phyloP scores from a whole-genome alignment of 1,140 invertebrate species.

The Anagrus nilaparvatae region DNA sequence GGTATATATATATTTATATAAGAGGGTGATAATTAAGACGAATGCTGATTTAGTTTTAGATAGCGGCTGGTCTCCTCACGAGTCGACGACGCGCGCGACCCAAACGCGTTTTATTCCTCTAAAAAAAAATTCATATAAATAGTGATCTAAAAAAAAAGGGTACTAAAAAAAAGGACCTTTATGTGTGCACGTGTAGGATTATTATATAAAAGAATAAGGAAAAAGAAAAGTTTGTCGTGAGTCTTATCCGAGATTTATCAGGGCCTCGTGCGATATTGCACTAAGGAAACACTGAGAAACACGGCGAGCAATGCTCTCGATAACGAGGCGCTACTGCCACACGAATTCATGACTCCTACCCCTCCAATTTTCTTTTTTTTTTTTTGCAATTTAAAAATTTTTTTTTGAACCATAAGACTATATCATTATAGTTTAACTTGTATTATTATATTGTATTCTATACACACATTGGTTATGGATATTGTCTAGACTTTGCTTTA shows the following conservation, averaged over 20 bases:
- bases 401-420: too few species aligned
- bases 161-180: too few species aligned
- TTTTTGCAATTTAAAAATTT: too few species aligned
- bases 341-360: constrained; percentile 36
- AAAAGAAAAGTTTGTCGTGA: too few species aligned
- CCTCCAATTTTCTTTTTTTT: background rate
- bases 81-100: constrained; percentile 1
- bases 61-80: constrained; percentile 27
- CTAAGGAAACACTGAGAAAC: constrained; percentile 39
- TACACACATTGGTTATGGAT: too few species aligned
- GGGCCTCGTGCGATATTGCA: constrained; percentile 32
- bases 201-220: too few species aligned
- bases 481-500: too few species aligned
- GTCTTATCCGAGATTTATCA: constrained; percentile 37
- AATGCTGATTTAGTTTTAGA: constrained; percentile 27
- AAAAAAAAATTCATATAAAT: constrained; percentile 1
- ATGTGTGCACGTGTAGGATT: too few species aligned
- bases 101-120: background rate
- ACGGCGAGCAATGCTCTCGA: constrained; percentile 29
- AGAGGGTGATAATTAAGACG: constrained; percentile 34
- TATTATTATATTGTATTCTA: too few species aligned
- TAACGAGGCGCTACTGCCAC: constrained; percentile 38
- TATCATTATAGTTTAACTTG: too few species aligned
- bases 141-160: too few species aligned
- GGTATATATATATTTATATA: too few species aligned